A percentile compares a stretch with the other conserved stretches of the same genome.
phyloP scores from a whole-genome alignment of 2,797 vertebrate genomes.

The Ptychadena robeensis region DNA sequence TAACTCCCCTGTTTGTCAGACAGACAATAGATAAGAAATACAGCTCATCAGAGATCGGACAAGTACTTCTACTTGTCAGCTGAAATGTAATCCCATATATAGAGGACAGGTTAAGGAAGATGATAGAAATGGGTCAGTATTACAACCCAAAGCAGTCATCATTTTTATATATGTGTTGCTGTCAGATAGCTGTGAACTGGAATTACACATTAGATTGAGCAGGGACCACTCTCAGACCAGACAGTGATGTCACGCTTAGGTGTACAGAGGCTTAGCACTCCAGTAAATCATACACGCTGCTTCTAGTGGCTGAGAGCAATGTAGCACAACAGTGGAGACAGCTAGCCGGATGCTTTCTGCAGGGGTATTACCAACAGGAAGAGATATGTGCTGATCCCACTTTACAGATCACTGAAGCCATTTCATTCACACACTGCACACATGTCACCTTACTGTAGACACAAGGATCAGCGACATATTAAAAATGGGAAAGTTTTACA shows the following conservation, averaged over 20 bases:
- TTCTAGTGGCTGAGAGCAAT: background rate
- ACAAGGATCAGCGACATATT: background rate
- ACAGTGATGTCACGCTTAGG: conserved; percentile 7
- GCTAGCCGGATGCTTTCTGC: background rate
- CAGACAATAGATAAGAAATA: conserved; percentile 9
- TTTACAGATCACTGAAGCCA: conserved; percentile 27
- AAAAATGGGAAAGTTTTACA: background rate
- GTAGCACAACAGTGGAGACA: conserved; percentile 16
- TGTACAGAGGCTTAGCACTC: background rate
- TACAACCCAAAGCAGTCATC: background rate
- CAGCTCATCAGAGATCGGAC: conserved; percentile 4
- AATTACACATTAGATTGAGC: background rate
- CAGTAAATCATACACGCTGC: background rate
- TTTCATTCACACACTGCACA: conserved; percentile 4
- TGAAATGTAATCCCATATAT: background rate
- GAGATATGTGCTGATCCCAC: background rate
- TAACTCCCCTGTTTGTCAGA: conserved; percentile 16
- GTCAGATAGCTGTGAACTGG: background rate
- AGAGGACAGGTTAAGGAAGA: conserved; percentile 24
- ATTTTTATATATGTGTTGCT: background rate
- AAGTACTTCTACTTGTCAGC: conserved; percentile 19
- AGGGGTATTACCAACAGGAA: conserved; percentile 16
- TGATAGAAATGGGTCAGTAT: conserved; percentile 33
- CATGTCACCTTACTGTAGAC: conserved; percentile 14
- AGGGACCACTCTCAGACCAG: background rate